A percentile compares a stretch with the other conserved stretches of the same genome.
These are phyloP conservation scores for Caprella mutica DNA, from an alignment of 2,888 invertebrate species.

Conservation along the genomic window DNA sequence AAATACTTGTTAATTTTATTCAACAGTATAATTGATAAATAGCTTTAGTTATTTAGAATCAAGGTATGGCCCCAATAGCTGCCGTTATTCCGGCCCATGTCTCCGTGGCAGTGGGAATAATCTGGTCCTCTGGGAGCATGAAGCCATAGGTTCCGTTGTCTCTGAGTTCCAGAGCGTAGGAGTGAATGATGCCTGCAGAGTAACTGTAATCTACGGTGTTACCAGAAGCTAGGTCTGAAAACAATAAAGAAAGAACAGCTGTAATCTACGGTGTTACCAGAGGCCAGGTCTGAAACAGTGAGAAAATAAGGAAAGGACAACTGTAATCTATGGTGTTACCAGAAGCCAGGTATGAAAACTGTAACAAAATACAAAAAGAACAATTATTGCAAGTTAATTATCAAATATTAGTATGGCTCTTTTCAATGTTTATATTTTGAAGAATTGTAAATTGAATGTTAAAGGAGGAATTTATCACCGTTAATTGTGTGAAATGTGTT, in stretches of 20 bases:
- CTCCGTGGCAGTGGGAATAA: slow-evolving; percentile 21
- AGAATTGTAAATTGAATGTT: no score
- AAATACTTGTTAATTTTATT: no score
- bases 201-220: slow-evolving; percentile 12
- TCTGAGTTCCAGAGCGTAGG: slow-evolving; percentile 18
- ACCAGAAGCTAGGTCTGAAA: slow-evolving; percentile 5
- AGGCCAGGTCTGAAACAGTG: slow-evolving; percentile 5
- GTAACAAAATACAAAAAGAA: no score
- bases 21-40: not conserved
- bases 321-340: slow-evolving; percentile 11
- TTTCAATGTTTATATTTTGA: no score
- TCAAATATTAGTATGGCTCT: no score
- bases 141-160: slow-evolving; percentile 20
- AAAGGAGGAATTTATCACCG: no score
- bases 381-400: no score
- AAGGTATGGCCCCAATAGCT: slow-evolving; percentile 13
- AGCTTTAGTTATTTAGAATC: not conserved
- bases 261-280: slow-evolving; percentile 9
- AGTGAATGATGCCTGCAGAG: slow-evolving; percentile 5
- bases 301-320: no score
- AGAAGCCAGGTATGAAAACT: slow-evolving; percentile 1
- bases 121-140: slow-evolving; percentile 18
- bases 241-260: no score
- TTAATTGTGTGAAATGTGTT: no score
- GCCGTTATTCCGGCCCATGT: slow-evolving; percentile 19